These are phyloP conservation scores for Myrmecobius fasciatus DNA, from an alignment of 2,113 vertebrate species.

Conservation along the genomic window DNA sequence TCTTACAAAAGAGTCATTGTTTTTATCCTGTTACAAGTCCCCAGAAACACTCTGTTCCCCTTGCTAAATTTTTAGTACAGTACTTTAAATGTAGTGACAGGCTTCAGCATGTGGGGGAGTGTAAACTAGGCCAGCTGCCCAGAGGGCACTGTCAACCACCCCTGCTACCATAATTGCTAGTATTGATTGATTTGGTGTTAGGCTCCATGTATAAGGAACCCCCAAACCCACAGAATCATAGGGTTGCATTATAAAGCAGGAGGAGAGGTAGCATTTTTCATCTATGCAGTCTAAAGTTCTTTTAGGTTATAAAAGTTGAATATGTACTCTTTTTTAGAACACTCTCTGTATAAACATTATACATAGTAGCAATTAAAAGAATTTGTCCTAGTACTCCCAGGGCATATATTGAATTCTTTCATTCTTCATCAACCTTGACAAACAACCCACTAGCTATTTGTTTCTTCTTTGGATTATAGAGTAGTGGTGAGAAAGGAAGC, in stretches of 20 bases:
- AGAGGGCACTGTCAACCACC: not conserved
- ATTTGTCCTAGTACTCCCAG: slow-evolving; percentile 56
- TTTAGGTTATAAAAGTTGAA: slow-evolving; percentile 21
- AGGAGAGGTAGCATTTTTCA: not conserved
- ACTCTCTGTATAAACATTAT: slow-evolving; percentile 41
- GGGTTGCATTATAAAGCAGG: slow-evolving; percentile 8
- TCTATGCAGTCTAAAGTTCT: slow-evolving; percentile 4
- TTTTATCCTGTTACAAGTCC: slow-evolving; percentile 36
- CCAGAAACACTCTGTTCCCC: slow-evolving; percentile 45
- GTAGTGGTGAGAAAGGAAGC: not conserved
- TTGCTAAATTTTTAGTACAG: slow-evolving; percentile 54
- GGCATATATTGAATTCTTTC: slow-evolving; percentile 51
- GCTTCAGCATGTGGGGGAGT: slow-evolving; percentile 28
- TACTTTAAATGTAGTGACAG: slow-evolving; percentile 50
- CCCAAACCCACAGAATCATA: not conserved
- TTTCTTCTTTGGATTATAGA: not conserved
- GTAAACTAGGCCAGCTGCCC: slow-evolving; percentile 1
- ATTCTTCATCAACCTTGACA: slow-evolving; percentile 55
- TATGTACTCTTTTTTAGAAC: slow-evolving; percentile 13
- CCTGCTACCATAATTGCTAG: slow-evolving; percentile 6
- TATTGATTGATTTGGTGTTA: not conserved
- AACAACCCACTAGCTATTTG: slow-evolving; percentile 13
- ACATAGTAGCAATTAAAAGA: slow-evolving; percentile 1
- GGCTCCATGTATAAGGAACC: not conserved
- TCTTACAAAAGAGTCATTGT: slow-evolving; percentile 46